phyloP scores from a whole-genome alignment of 2,888 invertebrate species.

The Fragum sueziense region DNA sequence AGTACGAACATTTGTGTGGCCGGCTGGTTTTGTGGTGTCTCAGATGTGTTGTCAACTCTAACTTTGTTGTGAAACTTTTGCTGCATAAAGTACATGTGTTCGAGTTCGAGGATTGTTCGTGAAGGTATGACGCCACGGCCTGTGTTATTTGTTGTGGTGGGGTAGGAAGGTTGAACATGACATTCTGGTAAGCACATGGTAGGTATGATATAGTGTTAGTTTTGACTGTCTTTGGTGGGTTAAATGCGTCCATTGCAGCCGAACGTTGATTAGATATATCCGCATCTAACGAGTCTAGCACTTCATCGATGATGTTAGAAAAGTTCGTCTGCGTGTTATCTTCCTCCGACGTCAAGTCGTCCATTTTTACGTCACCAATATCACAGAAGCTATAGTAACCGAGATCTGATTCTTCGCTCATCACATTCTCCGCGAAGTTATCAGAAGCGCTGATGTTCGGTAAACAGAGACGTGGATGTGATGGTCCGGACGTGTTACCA shows the following conservation, averaged over 20 bases:
- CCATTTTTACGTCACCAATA: constrained; percentile 17
- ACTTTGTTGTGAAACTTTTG: constrained; percentile 40
- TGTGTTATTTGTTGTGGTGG: not conserved
- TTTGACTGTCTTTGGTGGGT: not conserved
- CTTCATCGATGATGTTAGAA: constrained; percentile 53
- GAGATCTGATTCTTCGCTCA: constrained; percentile 54
- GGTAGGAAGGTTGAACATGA: not conserved
- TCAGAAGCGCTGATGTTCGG: constrained; percentile 45
- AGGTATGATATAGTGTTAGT: not conserved
- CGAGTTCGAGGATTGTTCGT: not conserved
- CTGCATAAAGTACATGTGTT: constrained; percentile 27
- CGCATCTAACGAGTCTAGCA: constrained; percentile 26
- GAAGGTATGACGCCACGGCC: not conserved
- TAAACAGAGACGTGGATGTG: constrained; percentile 33
- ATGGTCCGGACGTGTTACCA: not conserved
- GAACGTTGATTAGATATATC: not conserved
- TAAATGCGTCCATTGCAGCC: no score
- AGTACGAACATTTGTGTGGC: constrained; percentile 60
- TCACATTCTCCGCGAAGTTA: constrained; percentile 56
- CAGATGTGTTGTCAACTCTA: constrained; percentile 54
- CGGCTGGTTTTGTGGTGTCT: constrained; percentile 48
- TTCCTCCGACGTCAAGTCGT: constrained; percentile 21
- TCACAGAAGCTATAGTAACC: constrained; percentile 56
- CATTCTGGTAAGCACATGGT: not conserved
- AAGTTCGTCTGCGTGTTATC: constrained; percentile 36